These are phyloP conservation scores for Oreortyx pictus DNA, from an alignment of 2,797 vertebrate genomes.

Conservation along the genomic window DNA sequence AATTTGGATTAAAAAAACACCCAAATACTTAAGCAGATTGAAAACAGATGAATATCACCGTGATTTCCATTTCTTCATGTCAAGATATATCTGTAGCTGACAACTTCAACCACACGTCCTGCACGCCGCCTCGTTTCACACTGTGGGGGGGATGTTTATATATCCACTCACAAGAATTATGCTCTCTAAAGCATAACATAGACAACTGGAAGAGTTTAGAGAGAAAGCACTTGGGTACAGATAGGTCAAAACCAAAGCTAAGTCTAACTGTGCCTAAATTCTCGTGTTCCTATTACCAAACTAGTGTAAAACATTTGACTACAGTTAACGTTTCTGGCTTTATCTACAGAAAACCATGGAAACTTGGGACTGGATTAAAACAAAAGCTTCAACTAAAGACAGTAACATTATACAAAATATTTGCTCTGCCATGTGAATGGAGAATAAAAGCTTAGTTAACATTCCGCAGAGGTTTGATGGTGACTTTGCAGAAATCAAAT, in stretches of 20 bases:
- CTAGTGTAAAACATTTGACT: constrained; percentile 22
- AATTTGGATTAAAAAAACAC: not conserved
- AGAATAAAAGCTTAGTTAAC: not conserved
- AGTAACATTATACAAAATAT: not conserved
- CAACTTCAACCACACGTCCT: constrained; percentile 34
- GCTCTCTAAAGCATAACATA: constrained; percentile 51
- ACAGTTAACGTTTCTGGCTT: constrained; percentile 35
- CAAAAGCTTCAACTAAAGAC: not conserved
- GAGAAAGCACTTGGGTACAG: constrained; percentile 34
- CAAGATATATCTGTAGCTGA: constrained; percentile 18
- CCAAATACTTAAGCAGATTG: not conserved
- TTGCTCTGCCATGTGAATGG: not conserved
- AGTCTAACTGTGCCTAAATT: constrained; percentile 43
- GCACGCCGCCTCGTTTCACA: not conserved
- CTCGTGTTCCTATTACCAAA: constrained; percentile 52
- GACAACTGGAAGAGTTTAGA: constrained; percentile 27
- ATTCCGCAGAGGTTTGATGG: not conserved
- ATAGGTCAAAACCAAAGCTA: constrained; percentile 23
- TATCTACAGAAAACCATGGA: constrained; percentile 11
- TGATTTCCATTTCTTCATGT: constrained; percentile 21
- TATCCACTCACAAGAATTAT: constrained; percentile 10
- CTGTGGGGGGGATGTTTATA: constrained; percentile 60
- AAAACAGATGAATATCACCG: constrained; percentile 16
- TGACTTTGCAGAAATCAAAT: not conserved
- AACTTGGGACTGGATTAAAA: not conserved